phyloP scores from a whole-genome alignment of 2,888 invertebrate genomes.

The Eupithecia vulgata region DNA sequence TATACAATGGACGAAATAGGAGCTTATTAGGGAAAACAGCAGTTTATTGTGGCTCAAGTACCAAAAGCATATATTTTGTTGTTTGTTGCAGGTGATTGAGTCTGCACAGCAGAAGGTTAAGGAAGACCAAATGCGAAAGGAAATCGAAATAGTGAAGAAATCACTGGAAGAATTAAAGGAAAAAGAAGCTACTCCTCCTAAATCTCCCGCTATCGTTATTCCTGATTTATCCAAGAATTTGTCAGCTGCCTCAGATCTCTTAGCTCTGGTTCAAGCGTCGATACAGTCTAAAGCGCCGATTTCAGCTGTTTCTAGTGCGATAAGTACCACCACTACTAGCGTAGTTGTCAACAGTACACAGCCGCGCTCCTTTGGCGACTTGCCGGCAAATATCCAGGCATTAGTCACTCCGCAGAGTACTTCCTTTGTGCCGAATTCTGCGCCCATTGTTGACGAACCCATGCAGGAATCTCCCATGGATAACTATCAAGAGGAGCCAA shows the following conservation, averaged over 20 bases:
- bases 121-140: slow-evolving; percentile 84
- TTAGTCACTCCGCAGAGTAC: slow-evolving; percentile 19
- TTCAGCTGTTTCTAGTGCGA: slow-evolving; percentile 37
- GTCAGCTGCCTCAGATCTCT: slow-evolving; percentile 69
- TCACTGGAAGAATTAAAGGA: slow-evolving; percentile 67
- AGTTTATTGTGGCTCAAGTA: neutral
- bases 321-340: slow-evolving; percentile 46
- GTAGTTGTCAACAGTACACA: slow-evolving; percentile 62
- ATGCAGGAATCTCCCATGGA: slow-evolving; percentile 16
- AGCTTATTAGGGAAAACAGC: neutral
- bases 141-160: slow-evolving; percentile 83
- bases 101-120: slow-evolving; percentile 90
- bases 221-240: slow-evolving; percentile 50
- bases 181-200: slow-evolving; percentile 37
- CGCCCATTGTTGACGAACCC: slow-evolving; percentile 20
- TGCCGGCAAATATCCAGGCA: slow-evolving; percentile 43
- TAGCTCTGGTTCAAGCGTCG: slow-evolving; percentile 74
- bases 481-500: slow-evolving; percentile 28
- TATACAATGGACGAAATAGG: no score
- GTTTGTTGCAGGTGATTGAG: slow-evolving; percentile 84
- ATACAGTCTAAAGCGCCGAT: slow-evolving; percentile 56
- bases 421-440: neutral
- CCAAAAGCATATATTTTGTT: slow-evolving; percentile 11
- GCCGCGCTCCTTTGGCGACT: slow-evolving; percentile 73
- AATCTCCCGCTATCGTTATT: slow-evolving; percentile 40